A percentile compares a stretch with the other conserved stretches of the same genome.
These are phyloP conservation scores for Protonibea diacanthus DNA, from an alignment of 2,797 vertebrate species.

Conservation along the genomic window DNA sequence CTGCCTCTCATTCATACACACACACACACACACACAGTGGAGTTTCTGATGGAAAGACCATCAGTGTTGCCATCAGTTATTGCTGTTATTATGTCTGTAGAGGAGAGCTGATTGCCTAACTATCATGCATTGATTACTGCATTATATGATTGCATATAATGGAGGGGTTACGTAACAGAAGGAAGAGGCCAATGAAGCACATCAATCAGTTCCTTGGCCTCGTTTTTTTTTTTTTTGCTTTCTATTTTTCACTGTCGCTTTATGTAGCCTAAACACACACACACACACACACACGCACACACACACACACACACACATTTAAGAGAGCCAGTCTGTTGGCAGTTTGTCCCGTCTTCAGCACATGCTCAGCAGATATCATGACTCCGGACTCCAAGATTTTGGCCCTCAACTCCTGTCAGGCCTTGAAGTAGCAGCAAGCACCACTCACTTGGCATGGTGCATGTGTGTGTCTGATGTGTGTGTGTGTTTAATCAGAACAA, in stretches of 20 bases:
- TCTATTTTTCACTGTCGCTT: slow-evolving; percentile 12
- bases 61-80: slow-evolving; percentile 31
- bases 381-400: slow-evolving; percentile 40
- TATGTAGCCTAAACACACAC: slow-evolving; percentile 21
- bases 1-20: slow-evolving; percentile 44
- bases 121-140: slow-evolving; percentile 57
- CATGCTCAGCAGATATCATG: slow-evolving; percentile 66
- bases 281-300: slow-evolving; percentile 22
- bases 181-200: slow-evolving; percentile 15
- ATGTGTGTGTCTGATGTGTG: slow-evolving; percentile 36
- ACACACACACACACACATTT: slow-evolving; percentile 18
- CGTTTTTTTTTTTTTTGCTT: background rate
- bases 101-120: slow-evolving; percentile 48
- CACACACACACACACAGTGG: slow-evolving; percentile 12
- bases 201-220: slow-evolving; percentile 23
- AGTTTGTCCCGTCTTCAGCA: slow-evolving; percentile 30
- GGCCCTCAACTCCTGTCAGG: slow-evolving; percentile 47
- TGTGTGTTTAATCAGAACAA: slow-evolving; percentile 78
- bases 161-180: slow-evolving; percentile 31
- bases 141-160: slow-evolving; percentile 53
- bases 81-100: slow-evolving; percentile 25
- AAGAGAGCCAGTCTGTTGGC: slow-evolving; percentile 22
- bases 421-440: slow-evolving; percentile 46
- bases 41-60: slow-evolving; percentile 11
- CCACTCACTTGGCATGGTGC: slow-evolving; percentile 32